A percentile compares a stretch with the other conserved stretches of the same genome.
These are phyloP conservation scores for Labia minor DNA, from an alignment of 2,888 invertebrate species.

Conservation along the genomic window DNA sequence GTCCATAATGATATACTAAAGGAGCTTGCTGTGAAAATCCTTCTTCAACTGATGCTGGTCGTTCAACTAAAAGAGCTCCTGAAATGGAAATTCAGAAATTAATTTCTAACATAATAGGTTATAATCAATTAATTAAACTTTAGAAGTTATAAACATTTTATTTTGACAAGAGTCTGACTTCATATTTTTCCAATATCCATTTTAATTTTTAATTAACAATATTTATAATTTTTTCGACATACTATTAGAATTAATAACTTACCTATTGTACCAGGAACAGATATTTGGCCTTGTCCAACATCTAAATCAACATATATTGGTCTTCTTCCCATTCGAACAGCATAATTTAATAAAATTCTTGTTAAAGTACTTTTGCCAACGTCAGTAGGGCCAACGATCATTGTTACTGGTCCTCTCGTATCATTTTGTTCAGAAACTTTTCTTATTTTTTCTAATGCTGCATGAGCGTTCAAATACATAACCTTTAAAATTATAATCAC, in stretches of 20 bases:
- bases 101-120: too few relatives aligned
- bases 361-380: conserved; percentile 93
- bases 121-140: too few relatives aligned
- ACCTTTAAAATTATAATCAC: conserved; percentile 44
- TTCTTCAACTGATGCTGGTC: conserved; percentile 88
- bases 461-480: conserved; percentile 90
- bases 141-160: too few relatives aligned
- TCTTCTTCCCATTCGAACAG: conserved; percentile 74
- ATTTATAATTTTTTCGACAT: conserved; percentile 7
- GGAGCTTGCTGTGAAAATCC: conserved; percentile 92
- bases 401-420: conserved; percentile 67
- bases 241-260: conserved; percentile 26
- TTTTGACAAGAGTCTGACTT: too few relatives aligned
- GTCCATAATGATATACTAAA: conserved; percentile 86
- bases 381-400: conserved; percentile 89
- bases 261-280: conserved; percentile 86
- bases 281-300: conserved; percentile 86
- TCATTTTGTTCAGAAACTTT: conserved; percentile 64
- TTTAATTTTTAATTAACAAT: too few relatives aligned
- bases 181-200: too few relatives aligned
- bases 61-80: conserved; percentile 79
- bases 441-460: conserved; percentile 83
- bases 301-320: conserved; percentile 93
- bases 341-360: conserved; percentile 84
- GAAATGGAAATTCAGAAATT: conserved; percentile 24